A percentile compares a stretch with the other conserved stretches of the same genome.
phyloP scores from a whole-genome alignment of 2,797 vertebrate genomes.

The Telmatherina bonti region DNA sequence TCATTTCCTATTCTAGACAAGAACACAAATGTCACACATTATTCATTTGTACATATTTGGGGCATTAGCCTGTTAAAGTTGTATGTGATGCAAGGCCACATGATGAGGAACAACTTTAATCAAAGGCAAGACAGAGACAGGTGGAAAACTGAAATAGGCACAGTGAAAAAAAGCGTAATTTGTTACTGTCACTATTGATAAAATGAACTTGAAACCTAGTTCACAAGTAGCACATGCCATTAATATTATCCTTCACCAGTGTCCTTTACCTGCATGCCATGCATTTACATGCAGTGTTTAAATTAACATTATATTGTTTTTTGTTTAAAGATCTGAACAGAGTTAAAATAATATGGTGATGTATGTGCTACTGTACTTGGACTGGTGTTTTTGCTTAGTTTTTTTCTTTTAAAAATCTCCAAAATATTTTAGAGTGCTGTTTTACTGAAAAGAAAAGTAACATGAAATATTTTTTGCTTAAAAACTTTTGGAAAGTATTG shows the following conservation, averaged over 20 bases:
- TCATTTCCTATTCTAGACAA: constrained; percentile 11
- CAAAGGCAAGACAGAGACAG: constrained; percentile 8
- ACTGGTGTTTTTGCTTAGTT: not conserved
- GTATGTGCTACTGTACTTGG: not conserved
- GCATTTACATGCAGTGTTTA: not conserved
- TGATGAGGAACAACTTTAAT: constrained; percentile 3
- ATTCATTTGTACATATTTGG: constrained; percentile 7
- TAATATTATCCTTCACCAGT: not conserved
- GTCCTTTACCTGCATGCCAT: not conserved
- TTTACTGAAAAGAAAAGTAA: not conserved
- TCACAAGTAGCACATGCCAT: not conserved
- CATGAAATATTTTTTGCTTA: not conserved
- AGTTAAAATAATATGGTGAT: too few species aligned
- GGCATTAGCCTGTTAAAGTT: constrained; percentile 10
- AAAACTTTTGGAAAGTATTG: constrained; percentile 8
- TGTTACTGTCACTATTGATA: constrained; percentile 6
- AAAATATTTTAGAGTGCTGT: not conserved
- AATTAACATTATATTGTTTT: too few species aligned
- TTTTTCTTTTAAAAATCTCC: not conserved
- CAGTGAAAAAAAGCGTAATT: constrained; percentile 22
- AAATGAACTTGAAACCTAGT: not conserved
- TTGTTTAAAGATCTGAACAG: too few species aligned
- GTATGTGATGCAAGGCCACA: constrained; percentile 15
- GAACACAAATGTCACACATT: constrained; percentile 14
- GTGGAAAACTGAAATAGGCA: constrained; percentile 2